Percentiles rank a stretch among this genome's conserved stretches.
Evolutionary conservation across 2,797 vertebrate genomes (phyloP).

Genomic region (Amblyraja radiata): DNA sequence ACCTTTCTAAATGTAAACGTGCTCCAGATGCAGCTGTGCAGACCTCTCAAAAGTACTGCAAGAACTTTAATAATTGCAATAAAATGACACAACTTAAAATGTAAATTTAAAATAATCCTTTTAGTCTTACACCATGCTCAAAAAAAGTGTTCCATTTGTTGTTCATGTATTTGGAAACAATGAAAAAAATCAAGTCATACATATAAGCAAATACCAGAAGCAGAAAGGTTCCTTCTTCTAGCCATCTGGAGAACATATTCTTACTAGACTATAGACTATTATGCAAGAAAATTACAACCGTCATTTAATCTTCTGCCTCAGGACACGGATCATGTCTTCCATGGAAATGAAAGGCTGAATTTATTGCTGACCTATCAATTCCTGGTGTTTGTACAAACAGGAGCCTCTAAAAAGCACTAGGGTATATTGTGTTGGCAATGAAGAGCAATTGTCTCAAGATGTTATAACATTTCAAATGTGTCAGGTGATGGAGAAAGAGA

Average conservation of each 20-base stretch:
- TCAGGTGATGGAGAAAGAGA: background rate
- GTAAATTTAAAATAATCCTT: background rate
- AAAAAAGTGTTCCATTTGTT: constrained; percentile 2
- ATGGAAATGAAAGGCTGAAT: constrained; percentile 33
- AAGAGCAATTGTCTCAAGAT: constrained; percentile 21
- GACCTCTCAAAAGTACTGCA: background rate
- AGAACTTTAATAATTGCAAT: background rate
- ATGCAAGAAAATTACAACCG: constrained; percentile 15
- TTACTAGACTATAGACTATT: background rate
- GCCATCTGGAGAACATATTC: constrained; percentile 36
- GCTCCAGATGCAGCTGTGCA: background rate
- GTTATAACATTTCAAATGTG: background rate
- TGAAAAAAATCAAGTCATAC: constrained; percentile 21
- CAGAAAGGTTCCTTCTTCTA: background rate
- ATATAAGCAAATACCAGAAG: constrained; percentile 1
- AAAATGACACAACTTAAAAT: background rate
- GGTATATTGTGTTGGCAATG: background rate
- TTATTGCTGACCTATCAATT: constrained; percentile 27
- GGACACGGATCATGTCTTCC: constrained; percentile 33
- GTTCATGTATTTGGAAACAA: constrained; percentile 11
- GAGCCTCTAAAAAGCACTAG: constrained; percentile 21
- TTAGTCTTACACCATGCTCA: background rate
- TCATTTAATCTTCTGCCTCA: constrained; percentile 36
- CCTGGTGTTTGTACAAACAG: constrained; percentile 31
- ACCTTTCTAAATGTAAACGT: constrained; percentile 1